These are phyloP conservation scores for Rhabdornis inornatus DNA, from an alignment of 2,113 vertebrate genomes.

Conservation along the genomic window DNA sequence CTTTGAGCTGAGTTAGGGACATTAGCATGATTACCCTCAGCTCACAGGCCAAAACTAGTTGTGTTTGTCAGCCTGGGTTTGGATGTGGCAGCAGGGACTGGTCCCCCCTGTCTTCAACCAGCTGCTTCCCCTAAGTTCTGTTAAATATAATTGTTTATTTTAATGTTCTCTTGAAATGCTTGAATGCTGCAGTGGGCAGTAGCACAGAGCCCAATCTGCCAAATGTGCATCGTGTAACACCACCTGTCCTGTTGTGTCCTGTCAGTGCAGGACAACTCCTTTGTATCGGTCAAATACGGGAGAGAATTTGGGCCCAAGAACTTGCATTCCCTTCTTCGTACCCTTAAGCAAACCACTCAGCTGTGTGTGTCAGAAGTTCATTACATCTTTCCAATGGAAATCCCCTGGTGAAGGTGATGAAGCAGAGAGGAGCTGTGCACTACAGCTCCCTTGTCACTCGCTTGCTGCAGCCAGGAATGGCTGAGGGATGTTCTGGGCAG, in stretches of 20 bases:
- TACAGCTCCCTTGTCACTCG: rapidly evolving
- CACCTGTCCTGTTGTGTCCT: rapidly evolving
- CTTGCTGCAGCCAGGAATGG: background rate
- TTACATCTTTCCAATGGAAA: rapidly evolving
- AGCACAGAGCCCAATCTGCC: background rate
- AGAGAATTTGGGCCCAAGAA: background rate
- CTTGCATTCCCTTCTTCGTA: background rate
- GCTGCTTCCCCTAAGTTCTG: rapidly evolving
- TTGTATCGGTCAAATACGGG: rapidly evolving
- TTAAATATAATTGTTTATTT: background rate
- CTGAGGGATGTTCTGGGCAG: background rate
- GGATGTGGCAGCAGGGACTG: background rate
- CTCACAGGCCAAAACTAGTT: background rate
- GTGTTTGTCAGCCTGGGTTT: background rate
- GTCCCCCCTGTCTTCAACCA: rapidly evolving
- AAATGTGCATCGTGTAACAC: rapidly evolving
- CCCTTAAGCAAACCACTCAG: background rate
- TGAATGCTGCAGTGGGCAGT: background rate
- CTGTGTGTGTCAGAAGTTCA: background rate
- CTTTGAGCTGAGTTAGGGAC: background rate
- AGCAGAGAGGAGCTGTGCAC: background rate
- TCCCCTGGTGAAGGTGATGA: background rate
- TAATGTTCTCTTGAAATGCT: background rate
- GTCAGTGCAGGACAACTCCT: rapidly evolving
- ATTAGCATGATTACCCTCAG: background rate